phyloP scores from a whole-genome alignment of 1,140 invertebrate species.

The Aplysia californica region DNA sequence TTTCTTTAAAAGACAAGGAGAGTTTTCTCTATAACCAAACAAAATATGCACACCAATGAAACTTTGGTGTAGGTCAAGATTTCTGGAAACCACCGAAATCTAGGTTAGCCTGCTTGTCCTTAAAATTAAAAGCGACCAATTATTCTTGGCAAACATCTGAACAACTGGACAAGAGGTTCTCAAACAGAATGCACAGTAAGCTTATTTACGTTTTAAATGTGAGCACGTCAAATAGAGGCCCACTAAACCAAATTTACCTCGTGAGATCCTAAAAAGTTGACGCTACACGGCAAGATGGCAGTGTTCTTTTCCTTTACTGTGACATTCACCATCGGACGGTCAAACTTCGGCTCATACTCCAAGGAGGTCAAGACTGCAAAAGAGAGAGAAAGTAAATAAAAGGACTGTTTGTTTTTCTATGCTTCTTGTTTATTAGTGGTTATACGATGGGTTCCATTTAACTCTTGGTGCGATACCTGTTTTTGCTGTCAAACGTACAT shows the following conservation, averaged over 20 bases:
- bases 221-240: background rate
- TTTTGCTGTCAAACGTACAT: too few species aligned
- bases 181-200: background rate
- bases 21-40: too few species aligned
- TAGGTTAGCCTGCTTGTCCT: too few species aligned
- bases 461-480: too few species aligned
- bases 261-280: conserved; percentile 88
- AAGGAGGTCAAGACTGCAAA: conserved; percentile 28
- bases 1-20: too few species aligned
- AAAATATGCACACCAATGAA: too few species aligned
- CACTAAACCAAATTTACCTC: conserved; percentile 76
- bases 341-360: conserved; percentile 72
- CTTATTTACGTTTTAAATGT: background rate
- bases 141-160: background rate
- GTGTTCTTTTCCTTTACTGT: conserved; percentile 91
- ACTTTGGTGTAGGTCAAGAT: too few species aligned
- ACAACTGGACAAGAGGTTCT: background rate
- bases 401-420: too few species aligned
- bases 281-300: conserved; percentile 90
- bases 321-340: conserved; percentile 91
- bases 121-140: background rate
- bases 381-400: too few species aligned
- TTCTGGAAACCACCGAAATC: too few species aligned
- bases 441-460: too few species aligned
- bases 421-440: too few species aligned